A percentile compares a stretch with the other conserved stretches of the same genome.
Evolutionary conservation across 2,888 invertebrate species (phyloP).

Genomic region (Exocentrus adspersus): DNA sequence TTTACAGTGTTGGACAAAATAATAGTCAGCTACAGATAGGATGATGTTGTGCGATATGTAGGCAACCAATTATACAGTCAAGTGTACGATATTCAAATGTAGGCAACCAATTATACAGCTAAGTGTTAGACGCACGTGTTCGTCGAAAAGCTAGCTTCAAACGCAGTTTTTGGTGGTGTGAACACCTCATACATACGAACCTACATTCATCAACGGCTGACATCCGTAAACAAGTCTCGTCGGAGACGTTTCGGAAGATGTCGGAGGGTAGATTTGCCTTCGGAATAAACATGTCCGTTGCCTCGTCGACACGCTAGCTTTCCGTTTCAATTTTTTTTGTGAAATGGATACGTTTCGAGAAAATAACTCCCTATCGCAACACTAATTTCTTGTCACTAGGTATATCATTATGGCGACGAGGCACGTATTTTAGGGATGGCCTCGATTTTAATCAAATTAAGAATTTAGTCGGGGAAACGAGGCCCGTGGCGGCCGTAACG

Average conservation of each 20-base stretch:
- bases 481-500: conserved; percentile 33
- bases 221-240: neutral
- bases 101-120: no score
- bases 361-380: neutral
- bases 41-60: no score
- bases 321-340: no score
- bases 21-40: no score
- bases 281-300: neutral
- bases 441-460: conserved; percentile 37
- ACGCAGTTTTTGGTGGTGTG: no score
- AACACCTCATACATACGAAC: no score
- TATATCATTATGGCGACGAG: conserved; percentile 17
- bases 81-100: no score
- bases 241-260: neutral
- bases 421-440: conserved; percentile 22
- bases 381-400: conserved; percentile 5
- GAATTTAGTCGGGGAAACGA: conserved; percentile 27
- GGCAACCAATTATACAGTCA: no score
- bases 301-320: neutral
- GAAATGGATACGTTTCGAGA: no score
- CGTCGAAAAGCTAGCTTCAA: no score
- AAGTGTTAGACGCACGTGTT: no score
- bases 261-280: neutral
- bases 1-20: no score
- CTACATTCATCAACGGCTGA: neutral